These are phyloP conservation scores for Syndactyla subalaris DNA, from an alignment of 2,797 vertebrate species.

Conservation along the genomic window DNA sequence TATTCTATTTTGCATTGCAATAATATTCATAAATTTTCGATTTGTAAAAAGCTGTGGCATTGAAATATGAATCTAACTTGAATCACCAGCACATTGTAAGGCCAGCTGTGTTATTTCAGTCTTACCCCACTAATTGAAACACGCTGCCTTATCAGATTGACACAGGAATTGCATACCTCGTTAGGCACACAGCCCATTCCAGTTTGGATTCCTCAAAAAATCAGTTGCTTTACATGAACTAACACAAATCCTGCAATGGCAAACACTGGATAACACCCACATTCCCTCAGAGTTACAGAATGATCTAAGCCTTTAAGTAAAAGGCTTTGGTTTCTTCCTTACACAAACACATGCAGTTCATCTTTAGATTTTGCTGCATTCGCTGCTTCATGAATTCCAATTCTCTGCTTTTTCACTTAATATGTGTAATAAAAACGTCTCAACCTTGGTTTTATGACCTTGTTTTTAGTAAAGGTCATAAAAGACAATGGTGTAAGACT, in stretches of 20 bases:
- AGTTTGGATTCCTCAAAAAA: neutral
- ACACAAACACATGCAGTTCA: neutral
- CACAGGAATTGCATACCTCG: neutral
- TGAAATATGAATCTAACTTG: neutral
- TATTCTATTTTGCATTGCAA: neutral
- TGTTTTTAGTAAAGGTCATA: constrained; percentile 14
- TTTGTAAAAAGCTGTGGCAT: neutral
- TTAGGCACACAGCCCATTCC: neutral
- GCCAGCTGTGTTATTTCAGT: neutral
- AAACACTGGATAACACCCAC: neutral
- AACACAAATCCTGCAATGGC: neutral
- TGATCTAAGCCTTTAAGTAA: neutral
- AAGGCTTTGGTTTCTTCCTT: constrained; percentile 13
- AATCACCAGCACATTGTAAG: neutral
- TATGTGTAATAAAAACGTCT: neutral
- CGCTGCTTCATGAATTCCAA: neutral
- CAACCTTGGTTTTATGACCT: neutral
- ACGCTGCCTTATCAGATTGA: neutral
- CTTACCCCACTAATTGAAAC: neutral
- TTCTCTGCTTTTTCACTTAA: neutral
- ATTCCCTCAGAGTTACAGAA: neutral
- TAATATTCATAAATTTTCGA: neutral
- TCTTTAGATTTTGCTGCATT: neutral
- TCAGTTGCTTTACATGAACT: neutral
- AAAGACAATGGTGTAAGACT: constrained; percentile 34